Evolutionary conservation across 2,888 invertebrate species (phyloP), one percentile per base, ranked within the genome.

Genomic region (Scrobipalpa atriplicella): DNA sequence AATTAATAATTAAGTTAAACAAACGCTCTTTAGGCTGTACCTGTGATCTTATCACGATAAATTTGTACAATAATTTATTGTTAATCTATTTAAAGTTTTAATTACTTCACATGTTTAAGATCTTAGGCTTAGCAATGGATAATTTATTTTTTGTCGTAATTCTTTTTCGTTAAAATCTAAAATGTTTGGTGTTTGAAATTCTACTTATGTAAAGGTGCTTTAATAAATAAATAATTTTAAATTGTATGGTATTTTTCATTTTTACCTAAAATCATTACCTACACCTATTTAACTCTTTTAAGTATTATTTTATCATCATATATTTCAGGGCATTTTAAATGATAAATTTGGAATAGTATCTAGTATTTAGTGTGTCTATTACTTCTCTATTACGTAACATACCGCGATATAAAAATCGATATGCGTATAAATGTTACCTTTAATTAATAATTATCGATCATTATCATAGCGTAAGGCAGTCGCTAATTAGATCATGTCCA

Each of bases 21-120:
- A 72, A 77, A 78, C 73, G 91, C 90, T 91, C 90, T 90, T 82
- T 87, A 84, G 87, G 92, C 91, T 90, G 83, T 83, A 83, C 76
- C 92, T 92, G 92, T 92, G 92, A 92, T 92, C 86, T 52, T 58
- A 69, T 89, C 85, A 86, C 83, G 71, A 81, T 82, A 75, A 80
- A 81, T 78, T 72, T 66, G 74, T 51, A 60, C 36, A 13, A 63
- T 61, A 66, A 51, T 66, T 29, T 36, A 56, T 29, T 56, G 56
- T 56, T 54, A 54, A 54, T 62, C 6, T 62, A 29, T 62, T 36
- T 60, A 9, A 60, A 54, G 8, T 7, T 19, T 18, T 9, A 19
- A 16, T 19, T 13, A 29, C 29, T 56, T 9, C n/a, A n/a, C 29
- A 13, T 56, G 11, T 13, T 21, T 54, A 13, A 56, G 56, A 16